A percentile compares a stretch with the other conserved stretches of the same genome.
Evolutionary conservation across 2,797 vertebrate genomes (phyloP).

Genomic region (Danio tinwini): DNA sequence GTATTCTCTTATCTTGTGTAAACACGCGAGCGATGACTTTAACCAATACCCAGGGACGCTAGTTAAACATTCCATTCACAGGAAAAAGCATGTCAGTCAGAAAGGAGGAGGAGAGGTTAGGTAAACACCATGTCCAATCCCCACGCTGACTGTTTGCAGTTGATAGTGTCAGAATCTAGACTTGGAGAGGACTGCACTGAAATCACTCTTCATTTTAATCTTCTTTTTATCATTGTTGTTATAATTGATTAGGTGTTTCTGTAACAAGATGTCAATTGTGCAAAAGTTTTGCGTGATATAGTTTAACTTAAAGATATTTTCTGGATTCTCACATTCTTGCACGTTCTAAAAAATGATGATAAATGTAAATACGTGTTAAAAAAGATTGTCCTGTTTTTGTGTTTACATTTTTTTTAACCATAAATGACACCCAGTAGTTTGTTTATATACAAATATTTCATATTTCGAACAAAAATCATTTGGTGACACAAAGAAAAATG

Average conservation of each 20-base stretch:
- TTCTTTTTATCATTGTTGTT: background rate
- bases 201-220: conserved; percentile 1
- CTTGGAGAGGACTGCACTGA: conserved; percentile 7
- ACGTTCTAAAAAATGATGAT: too few relatives aligned
- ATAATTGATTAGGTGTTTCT: background rate
- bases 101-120: conserved; percentile 75
- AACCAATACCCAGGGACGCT: conserved; percentile 74
- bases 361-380: too few relatives aligned
- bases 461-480: too few relatives aligned
- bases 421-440: too few relatives aligned
- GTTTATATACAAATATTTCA: too few relatives aligned
- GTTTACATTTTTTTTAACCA: too few relatives aligned
- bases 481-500: too few relatives aligned
- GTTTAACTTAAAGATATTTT: too few relatives aligned
- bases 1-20: conserved; percentile 77
- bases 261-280: too few relatives aligned
- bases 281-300: too few relatives aligned
- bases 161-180: conserved; percentile 69
- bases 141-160: conserved; percentile 67
- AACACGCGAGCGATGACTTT: conserved; percentile 75
- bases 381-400: too few relatives aligned
- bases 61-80: conserved; percentile 77
- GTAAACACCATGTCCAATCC: conserved; percentile 79
- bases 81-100: conserved; percentile 78
- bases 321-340: too few relatives aligned